Evolutionary conservation across 2,113 vertebrate genomes (phyloP).

Genomic region (Pardalotus punctatus): DNA sequence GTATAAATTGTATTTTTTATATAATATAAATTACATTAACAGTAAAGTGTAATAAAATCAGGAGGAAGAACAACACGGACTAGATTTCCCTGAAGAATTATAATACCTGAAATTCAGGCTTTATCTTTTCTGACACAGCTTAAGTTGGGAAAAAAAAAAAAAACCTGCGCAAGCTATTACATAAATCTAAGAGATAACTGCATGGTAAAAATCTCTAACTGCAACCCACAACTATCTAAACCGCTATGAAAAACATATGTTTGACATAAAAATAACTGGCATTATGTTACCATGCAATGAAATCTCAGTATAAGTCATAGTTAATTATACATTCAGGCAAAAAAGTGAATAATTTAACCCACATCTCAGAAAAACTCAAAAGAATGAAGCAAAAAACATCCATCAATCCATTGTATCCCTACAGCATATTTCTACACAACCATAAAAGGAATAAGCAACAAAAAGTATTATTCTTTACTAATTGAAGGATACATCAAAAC

Average conservation of each 20-base stretch:
- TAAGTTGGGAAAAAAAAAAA: background rate
- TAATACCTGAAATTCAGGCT: background rate
- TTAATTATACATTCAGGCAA: slow-evolving; percentile 39
- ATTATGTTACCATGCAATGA: slow-evolving; percentile 45
- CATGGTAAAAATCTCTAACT: slow-evolving; percentile 54
- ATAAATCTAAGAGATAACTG: slow-evolving; percentile 60
- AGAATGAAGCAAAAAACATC: background rate
- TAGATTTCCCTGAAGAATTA: background rate
- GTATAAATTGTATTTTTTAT: background rate
- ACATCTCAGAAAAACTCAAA: slow-evolving; percentile 17
- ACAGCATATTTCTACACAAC: background rate
- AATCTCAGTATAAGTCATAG: slow-evolving; percentile 50
- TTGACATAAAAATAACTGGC: slow-evolving; percentile 55
- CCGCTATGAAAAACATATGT: slow-evolving; percentile 55
- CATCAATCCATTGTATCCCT: background rate
- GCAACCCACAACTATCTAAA: slow-evolving; percentile 59
- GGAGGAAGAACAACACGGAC: background rate
- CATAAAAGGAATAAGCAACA: background rate
- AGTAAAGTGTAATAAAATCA: background rate
- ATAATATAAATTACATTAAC: background rate
- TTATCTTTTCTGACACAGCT: background rate
- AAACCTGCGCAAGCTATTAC: slow-evolving; percentile 15
- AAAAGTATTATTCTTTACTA: background rate
- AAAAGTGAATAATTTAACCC: slow-evolving; percentile 33
- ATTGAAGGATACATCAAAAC: background rate